These are phyloP conservation scores for Sebastolobus alascanus DNA, from an alignment of 2,797 vertebrate genomes.

Conservation along the genomic window DNA sequence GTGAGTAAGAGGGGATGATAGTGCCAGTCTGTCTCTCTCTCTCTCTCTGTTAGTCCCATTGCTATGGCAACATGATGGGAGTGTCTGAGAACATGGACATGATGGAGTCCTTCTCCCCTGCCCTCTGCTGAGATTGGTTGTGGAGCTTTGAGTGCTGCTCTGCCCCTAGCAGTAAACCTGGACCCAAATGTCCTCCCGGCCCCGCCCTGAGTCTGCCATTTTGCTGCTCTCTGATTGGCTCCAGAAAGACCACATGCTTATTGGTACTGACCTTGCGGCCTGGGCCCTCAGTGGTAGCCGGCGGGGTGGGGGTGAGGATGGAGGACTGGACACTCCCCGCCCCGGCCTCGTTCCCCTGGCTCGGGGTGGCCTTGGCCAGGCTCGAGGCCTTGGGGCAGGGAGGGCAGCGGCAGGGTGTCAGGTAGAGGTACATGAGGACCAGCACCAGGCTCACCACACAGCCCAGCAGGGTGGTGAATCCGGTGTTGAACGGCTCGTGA, in stretches of 20 bases:
- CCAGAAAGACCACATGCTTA: constrained; percentile 97
- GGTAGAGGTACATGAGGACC: constrained; percentile 93
- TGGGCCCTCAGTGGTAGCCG: constrained; percentile 85
- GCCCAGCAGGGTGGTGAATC: constrained; percentile 93
- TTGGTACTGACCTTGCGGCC: constrained; percentile 91
- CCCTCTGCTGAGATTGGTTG: constrained; percentile 79
- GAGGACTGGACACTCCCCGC: constrained; percentile 89
- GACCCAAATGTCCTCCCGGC: constrained; percentile 65
- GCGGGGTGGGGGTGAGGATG: constrained; percentile 90
- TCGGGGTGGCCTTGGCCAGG: constrained; percentile 39
- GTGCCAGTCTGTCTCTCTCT: constrained; percentile 8
- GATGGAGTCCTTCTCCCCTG: constrained; percentile 85
- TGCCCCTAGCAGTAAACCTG: constrained; percentile 57
- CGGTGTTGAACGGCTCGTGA: constrained; percentile 91
- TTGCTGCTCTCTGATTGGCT: constrained; percentile 91
- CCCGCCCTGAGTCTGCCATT: constrained; percentile 88
- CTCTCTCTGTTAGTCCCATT: constrained; percentile 15
- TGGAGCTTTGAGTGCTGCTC: constrained; percentile 63
- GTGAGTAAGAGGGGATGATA: constrained; percentile 20
- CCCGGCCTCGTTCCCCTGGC: constrained; percentile 84
- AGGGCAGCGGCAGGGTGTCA: constrained; percentile 90
- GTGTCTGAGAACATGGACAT: constrained; percentile 90
- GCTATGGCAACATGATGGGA: constrained; percentile 86
- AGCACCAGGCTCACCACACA: constrained; percentile 92
- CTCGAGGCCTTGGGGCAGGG: constrained; percentile 74